phyloP scores from a whole-genome alignment of 2,797 vertebrate species.

The Graptemys geographica region DNA sequence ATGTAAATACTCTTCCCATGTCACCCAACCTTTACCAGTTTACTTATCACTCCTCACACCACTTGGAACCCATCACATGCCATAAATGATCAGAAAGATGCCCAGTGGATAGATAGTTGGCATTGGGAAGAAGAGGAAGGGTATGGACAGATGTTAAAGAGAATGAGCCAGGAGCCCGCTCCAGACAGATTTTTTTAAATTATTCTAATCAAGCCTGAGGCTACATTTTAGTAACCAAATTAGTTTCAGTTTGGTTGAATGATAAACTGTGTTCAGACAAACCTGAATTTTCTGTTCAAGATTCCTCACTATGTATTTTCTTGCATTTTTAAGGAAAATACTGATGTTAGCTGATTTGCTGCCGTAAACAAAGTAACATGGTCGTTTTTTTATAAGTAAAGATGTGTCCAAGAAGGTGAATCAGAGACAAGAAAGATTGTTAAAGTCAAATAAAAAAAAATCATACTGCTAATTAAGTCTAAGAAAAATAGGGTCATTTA shows the following conservation, averaged over 20 bases:
- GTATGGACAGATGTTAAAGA: not conserved
- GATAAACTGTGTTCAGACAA: not conserved
- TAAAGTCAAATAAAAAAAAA: not conserved
- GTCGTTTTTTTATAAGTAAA: not conserved
- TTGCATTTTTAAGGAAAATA: not conserved
- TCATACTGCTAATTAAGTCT: not conserved
- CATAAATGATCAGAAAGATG: not conserved
- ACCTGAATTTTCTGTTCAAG: not conserved
- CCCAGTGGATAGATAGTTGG: not conserved
- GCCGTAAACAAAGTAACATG: not conserved
- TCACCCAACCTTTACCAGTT: not conserved
- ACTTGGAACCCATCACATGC: not conserved
- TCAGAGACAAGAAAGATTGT: not conserved
- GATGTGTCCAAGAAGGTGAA: not conserved
- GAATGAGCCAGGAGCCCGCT: not conserved
- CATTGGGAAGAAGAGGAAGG: not conserved
- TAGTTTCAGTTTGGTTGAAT: not conserved
- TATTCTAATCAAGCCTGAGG: not conserved
- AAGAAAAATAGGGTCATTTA: not conserved
- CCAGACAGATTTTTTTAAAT: not conserved
- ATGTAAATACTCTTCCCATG: conserved; percentile 17
- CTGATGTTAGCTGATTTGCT: not conserved
- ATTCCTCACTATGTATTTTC: not conserved
- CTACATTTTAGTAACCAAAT: not conserved
- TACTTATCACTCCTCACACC: not conserved